A percentile compares a stretch with the other conserved stretches of the same genome.
Conservation (phyloP, 1,140 invertebrate genomes). For the Apis mellifera region DNA sequence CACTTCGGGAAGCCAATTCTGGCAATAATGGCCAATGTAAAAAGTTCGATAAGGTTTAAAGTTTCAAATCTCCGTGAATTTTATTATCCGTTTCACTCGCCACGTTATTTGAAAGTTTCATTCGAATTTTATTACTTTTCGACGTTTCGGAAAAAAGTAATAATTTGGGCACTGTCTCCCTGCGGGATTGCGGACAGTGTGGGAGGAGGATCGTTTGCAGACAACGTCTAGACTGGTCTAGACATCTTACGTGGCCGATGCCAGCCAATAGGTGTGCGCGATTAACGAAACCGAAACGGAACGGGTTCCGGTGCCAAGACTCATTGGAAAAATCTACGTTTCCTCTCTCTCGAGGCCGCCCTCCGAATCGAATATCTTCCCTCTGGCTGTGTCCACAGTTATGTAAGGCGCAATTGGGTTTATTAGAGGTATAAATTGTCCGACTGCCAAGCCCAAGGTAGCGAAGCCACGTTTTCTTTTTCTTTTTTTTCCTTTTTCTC, state of each 20-base stretch:
- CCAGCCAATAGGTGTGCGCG: constrained; percentile 8
- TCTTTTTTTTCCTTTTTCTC: neutral
- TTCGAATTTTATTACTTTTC: too few species aligned
- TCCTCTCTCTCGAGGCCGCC: neutral
- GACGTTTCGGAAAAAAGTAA: too few species aligned
- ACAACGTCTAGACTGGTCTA: too few species aligned
- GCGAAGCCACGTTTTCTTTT: neutral
- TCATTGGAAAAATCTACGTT: constrained; percentile 7
- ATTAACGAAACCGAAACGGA: constrained; percentile 36
- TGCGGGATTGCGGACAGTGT: too few species aligned
- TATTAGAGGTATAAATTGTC: constrained; percentile 45
- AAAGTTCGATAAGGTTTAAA: too few species aligned
- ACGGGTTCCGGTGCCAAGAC: constrained; percentile 17
- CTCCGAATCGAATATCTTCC: constrained; percentile 5
- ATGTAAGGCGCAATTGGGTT: constrained; percentile 36
- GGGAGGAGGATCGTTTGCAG: too few species aligned
- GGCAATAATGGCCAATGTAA: too few species aligned
- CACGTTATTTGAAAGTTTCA: too few species aligned
- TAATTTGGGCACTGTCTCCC: neutral
- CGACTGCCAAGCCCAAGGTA: constrained; percentile 7
- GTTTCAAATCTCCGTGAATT: too few species aligned
- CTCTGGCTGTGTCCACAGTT: constrained; percentile 6
- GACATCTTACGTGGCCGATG: constrained; percentile 11
- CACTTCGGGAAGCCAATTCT: too few species aligned
- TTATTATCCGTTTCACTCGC: too few species aligned